Base-by-base conservation (phyloP, 2,888 invertebrate species). In the Harpalus rufipes region DNA sequence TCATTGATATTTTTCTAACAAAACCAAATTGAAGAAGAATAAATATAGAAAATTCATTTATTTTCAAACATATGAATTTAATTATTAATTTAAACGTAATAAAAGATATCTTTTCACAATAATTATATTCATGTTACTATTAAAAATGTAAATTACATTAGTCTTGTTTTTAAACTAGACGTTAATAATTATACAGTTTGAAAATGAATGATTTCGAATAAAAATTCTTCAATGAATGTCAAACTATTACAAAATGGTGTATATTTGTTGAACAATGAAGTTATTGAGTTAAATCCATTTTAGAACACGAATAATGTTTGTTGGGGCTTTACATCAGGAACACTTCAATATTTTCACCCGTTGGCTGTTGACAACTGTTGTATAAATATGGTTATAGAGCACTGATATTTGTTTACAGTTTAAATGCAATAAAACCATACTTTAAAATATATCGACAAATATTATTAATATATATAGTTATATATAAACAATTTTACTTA, bases 1-100 rank as follows among this genome's bases (percentile, higher is more conserved):
- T 74, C 61, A 59, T 83, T 59, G 76, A 83, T 83, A 83, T 68
- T 82, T 82, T 68, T 39, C 39, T 68, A 68, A 65, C 65, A 25
- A 65, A 68, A 32, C n/a, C n/a, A 65, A 65, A 68, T n/a, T 8
- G n/a, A 68, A 39, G 39, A 68, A 39, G 32, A 68, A 39, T 32
- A 63, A 63, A 63, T 25, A 25, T 18, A 16, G n/a, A 68, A 68
- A 68, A 39, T 68, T 39, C 68, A 68, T 68, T 68, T 14, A 68
- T 68, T 68, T 68, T 68, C 68, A 68, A 68, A 68, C 68, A 39
- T 68, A 12, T 39, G 32, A 39, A 12, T 32, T 32, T 32, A 32
- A 32, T 32, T 32, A 32, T 32, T 5, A 5, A 32, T 1, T 63
- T 25, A 63, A 63, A 63, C 12, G 12, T 63, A 63, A 63, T 1